Percentiles rank a stretch among this genome's conserved stretches.
phyloP scores from a whole-genome alignment of 2,888 invertebrate genomes.

The Stramonita haemastoma region DNA sequence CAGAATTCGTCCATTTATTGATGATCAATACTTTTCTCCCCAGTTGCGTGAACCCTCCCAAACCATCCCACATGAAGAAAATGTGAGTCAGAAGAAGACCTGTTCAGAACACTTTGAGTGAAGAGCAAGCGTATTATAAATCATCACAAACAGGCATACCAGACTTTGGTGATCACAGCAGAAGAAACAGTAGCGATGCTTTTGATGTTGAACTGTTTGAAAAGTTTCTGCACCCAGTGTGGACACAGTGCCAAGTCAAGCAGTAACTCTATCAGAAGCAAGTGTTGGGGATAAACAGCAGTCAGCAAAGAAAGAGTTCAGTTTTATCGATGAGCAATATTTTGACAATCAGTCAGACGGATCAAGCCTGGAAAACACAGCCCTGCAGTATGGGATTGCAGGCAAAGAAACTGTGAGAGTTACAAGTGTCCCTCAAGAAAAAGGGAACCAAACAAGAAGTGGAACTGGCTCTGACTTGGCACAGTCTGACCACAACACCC shows the following conservation, averaged over 20 bases:
- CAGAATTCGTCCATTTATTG: conserved; percentile 3
- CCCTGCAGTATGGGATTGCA: background rate
- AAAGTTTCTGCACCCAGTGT: too few species aligned
- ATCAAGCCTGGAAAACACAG: background rate
- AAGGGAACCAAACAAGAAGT: too few species aligned
- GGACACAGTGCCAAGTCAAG: background rate
- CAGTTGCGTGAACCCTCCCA: background rate
- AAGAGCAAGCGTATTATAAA: background rate
- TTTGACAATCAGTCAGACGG: background rate
- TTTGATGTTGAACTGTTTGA: background rate
- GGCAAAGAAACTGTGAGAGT: conserved; percentile 41
- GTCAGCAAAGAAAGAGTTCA: background rate
- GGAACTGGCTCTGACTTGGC: background rate
- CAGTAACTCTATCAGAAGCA: background rate
- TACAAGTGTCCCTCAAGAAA: background rate
- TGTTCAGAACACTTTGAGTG: background rate
- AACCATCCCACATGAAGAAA: too few species aligned
- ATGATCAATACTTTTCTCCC: conserved; percentile 27
- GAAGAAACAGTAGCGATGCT: background rate
- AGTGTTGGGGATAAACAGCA: background rate
- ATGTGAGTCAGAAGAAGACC: background rate
- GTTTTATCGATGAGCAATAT: conserved; percentile 14
- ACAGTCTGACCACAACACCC: too few species aligned
- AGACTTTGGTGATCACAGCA: background rate
- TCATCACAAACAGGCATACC: background rate